These are phyloP conservation scores for Diadophis punctatus DNA, from an alignment of 2,113 vertebrate genomes.

Conservation along the genomic window DNA sequence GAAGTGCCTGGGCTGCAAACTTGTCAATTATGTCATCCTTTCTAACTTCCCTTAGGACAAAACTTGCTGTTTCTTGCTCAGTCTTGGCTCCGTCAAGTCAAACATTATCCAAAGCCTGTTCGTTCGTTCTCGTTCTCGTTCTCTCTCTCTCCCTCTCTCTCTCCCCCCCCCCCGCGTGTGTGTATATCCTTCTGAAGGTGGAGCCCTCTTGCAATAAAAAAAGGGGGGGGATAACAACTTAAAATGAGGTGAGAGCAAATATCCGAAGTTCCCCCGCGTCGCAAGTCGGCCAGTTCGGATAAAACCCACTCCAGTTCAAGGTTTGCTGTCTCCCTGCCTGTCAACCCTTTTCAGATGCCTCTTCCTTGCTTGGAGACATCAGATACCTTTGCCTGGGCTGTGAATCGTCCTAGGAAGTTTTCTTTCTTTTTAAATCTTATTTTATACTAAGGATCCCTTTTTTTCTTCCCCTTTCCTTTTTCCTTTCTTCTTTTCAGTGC, in stretches of 20 bases:
- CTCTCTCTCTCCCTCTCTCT: neutral
- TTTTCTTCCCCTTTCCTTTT: too few species aligned
- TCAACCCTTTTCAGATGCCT: neutral
- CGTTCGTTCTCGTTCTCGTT: neutral
- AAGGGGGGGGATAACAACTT: constrained; percentile 3
- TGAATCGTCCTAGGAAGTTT: neutral
- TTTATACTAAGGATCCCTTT: neutral
- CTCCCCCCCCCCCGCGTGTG: neutral
- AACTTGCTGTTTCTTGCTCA: constrained; percentile 16
- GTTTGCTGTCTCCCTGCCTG: constrained; percentile 10
- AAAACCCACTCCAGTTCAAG: constrained; percentile 26
- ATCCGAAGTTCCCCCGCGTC: constrained; percentile 9
- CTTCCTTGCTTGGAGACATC: constrained; percentile 55
- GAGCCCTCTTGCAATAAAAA: constrained; percentile 45
- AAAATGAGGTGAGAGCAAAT: constrained; percentile 18
- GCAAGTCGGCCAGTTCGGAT: constrained; percentile 44
- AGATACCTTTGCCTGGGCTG: constrained; percentile 35
- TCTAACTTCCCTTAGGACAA: constrained; percentile 17
- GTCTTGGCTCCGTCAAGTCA: constrained; percentile 64
- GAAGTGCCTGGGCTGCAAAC: neutral
- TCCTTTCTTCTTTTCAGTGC: neutral
- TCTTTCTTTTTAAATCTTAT: neutral
- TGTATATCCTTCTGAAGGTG: constrained; percentile 55
- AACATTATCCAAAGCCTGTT: constrained; percentile 57
- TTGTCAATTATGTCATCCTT: neutral